These are phyloP conservation scores for Ctenoplectra terminalis DNA, from an alignment of 1,140 invertebrate genomes.

Conservation along the genomic window DNA sequence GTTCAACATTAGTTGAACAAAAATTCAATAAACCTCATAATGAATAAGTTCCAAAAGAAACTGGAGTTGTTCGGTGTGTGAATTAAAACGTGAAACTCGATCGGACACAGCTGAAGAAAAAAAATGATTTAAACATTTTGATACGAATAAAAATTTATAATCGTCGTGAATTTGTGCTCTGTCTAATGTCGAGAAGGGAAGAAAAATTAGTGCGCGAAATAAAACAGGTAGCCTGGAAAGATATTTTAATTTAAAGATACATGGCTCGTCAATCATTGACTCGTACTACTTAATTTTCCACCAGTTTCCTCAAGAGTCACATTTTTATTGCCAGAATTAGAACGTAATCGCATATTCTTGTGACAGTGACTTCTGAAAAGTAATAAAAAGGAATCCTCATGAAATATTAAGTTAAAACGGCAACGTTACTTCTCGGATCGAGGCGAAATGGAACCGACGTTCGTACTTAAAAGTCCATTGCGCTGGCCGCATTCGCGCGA, in stretches of 20 bases:
- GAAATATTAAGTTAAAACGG: constrained; percentile 12
- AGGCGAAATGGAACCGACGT: background rate
- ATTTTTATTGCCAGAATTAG: background rate
- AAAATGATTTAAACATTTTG: too few species aligned
- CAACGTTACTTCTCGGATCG: background rate
- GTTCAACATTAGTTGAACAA: too few species aligned
- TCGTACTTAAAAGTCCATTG: constrained; percentile 33
- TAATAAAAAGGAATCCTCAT: background rate
- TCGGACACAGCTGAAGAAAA: too few species aligned
- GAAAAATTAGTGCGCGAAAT: background rate
- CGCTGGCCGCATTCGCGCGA: background rate
- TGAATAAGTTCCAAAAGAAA: too few species aligned
- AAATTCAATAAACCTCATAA: too few species aligned
- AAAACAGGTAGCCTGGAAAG: too few species aligned
- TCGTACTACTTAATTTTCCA: background rate
- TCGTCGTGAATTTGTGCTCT: too few species aligned
- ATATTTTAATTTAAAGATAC: background rate
- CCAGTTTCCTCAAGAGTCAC: background rate
- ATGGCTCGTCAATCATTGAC: background rate
- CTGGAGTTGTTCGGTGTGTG: too few species aligned
- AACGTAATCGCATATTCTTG: background rate
- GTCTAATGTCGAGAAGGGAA: too few species aligned
- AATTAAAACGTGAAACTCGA: too few species aligned
- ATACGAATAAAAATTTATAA: too few species aligned
- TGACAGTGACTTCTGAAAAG: background rate